Base-by-base conservation (phyloP, 2,113 vertebrate genomes). In the Martes martes region DNA sequence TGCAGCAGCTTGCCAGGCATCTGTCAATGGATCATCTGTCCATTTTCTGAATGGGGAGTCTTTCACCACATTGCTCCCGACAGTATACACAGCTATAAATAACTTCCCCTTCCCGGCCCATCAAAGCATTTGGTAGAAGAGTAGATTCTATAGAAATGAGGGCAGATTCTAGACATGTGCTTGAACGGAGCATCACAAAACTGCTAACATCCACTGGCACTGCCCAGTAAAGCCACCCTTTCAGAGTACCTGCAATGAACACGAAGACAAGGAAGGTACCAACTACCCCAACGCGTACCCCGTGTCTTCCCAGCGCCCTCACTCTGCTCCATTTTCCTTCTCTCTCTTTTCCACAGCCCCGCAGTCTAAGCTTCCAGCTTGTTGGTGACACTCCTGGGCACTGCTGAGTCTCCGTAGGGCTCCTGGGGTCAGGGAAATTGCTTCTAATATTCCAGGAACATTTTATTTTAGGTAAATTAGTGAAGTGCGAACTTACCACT, bases 401-500 rank as follows among this genome's bases (percentile, higher is more conserved):
- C 26, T 78, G 45, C 15, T 74, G 89, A 74, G 69, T 36, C 28
- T 47, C 59, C 50, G 28, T 0, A 39, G 65, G 52, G 39, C 21
- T 69, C 69, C 4, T 36, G 36, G 57, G 42, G 52, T 86, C 89
- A 42, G 50, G 65, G 82, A 67, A 80, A 31, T 1, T 33, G 59
- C 26, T 86, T 61, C 55, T 88, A 4, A 0, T 0, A 57, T 8
- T 2, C 92, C 74, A 52, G 39, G 36, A 24, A 50, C 57, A 45
- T n/a, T 59, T 36, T 33, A 8, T n/a, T 50, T 83, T 10, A 39
- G 80, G 18, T 33, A 65, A 42, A 31, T 59, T 33, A 69, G 24
- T 15, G 4, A n/a, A 67, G 33, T 14, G 55, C 1, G n/a, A 47
- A 98, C 99, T 99, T 97, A 99, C 99, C 94, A 63, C 99, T 98